phyloP scores from a whole-genome alignment of 2,888 invertebrate species.

The Leptinotarsa tumamoca region DNA sequence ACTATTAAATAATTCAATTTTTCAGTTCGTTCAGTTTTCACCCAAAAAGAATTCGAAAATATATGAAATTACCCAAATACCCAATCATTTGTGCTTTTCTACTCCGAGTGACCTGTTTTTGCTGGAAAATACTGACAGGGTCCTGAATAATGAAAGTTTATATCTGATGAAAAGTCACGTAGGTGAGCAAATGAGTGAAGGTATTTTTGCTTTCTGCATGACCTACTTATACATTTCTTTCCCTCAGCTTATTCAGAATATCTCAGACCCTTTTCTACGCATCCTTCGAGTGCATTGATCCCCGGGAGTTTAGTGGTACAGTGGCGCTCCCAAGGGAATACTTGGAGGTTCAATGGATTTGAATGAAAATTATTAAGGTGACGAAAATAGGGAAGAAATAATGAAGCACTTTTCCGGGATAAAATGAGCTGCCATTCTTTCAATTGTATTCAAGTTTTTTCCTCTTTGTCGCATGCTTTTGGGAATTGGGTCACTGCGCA shows the following conservation, averaged over 20 bases:
- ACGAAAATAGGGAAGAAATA: conserved; percentile 30
- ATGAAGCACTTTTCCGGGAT: conserved; percentile 22
- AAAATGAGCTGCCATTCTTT: conserved; percentile 20
- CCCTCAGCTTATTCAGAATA: conserved; percentile 6
- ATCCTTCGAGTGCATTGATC: conserved; percentile 38
- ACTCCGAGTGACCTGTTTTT: too few relatives aligned
- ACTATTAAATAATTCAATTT: too few relatives aligned
- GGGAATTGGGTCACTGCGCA: conserved; percentile 27
- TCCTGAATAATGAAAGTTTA: too few relatives aligned
- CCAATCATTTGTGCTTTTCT: too few relatives aligned
- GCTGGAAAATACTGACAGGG: too few relatives aligned
- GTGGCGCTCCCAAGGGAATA: conserved; percentile 33
- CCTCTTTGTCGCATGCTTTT: conserved; percentile 4
- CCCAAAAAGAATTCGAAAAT: too few relatives aligned
- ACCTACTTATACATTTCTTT: conserved; percentile 5
- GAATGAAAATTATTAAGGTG: conserved; percentile 32
- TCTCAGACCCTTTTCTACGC: conserved; percentile 6
- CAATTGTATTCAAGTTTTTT: conserved; percentile 25
- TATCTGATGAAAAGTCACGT: too few relatives aligned
- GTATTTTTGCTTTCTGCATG: neutral
- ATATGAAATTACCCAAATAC: too few relatives aligned
- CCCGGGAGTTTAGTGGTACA: conserved; percentile 32
- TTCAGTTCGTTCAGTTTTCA: too few relatives aligned
- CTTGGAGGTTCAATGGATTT: conserved; percentile 26
- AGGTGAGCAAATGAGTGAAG: too few relatives aligned